Base-by-base conservation (phyloP, 2,888 invertebrate species). In the Chydorus sphaericus region DNA sequence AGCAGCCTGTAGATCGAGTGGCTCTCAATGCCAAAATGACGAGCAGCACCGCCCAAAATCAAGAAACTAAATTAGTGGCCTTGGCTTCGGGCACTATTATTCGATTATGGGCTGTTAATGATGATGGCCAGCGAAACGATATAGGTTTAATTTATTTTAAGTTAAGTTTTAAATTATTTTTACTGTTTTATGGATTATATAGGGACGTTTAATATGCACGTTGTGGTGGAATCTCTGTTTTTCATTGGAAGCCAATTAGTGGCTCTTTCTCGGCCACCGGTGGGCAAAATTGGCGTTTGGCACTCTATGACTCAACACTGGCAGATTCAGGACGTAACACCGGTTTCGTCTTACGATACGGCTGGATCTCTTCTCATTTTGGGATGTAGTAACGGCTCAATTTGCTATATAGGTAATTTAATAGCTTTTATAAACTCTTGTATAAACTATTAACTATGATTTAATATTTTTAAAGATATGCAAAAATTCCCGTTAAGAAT, bases 221-320 rank as follows among this genome's bases (percentile, higher is more conserved):
- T 93, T 1, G 79, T 88, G 1, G 92, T 97, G 8, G 96, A 97
- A 67, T 90, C 92, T 70, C 76, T 98, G 55, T 88, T 98, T 68
- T 98, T 97, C 70, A 96, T 97, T 67, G 96, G 97, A 1, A 92
- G 90, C 62, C 97, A 97, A 68, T 72, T 97, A 62, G 97, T 98
- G n/a, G 96, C 96, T 0, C 74, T 97, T 28, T 92, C 92, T 44
- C 56, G 48, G 23, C 26, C 57, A 18, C 82, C 85, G 2, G 82
- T 82, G 7, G 91, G 91, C 5, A 94, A 94, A 72, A 88, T 97
- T 23, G 96, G 97, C 1, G 96, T 97, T n/a, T 97, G 96, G 96
- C 96, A 97, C 71, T 90, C 94, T 1, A 94, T 94, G 84, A 93
- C 94, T 0, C 93, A 94, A 66, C 93, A 96, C 71, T 97, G 96